These are phyloP conservation scores for Drosophila sordidapex DNA, from an alignment of 2,888 invertebrate genomes.

Conservation along the genomic window DNA sequence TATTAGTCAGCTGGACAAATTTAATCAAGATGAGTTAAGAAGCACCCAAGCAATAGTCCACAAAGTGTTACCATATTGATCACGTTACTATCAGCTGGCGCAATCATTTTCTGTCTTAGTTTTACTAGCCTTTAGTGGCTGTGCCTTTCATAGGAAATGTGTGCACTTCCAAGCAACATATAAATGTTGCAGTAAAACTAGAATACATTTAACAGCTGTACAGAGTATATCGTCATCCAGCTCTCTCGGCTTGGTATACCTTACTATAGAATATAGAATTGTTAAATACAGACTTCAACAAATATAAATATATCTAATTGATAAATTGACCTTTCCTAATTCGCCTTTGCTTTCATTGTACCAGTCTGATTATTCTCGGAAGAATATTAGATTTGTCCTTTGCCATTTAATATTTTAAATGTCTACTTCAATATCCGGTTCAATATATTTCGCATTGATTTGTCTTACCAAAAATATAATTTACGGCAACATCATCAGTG, in stretches of 20 bases:
- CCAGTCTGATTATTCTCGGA: background rate
- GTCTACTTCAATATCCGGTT: conserved; percentile 22
- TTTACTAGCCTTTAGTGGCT: too few species aligned
- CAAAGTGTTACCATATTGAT: too few species aligned
- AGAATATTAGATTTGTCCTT: background rate
- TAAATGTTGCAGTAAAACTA: background rate
- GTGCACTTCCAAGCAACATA: too few species aligned
- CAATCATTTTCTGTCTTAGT: too few species aligned
- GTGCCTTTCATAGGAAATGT: too few species aligned
- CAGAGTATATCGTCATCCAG: background rate
- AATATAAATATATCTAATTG: background rate
- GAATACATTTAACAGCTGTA: background rate
- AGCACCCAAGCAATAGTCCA: too few species aligned
- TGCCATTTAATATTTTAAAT: conserved; percentile 14
- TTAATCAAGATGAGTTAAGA: too few species aligned
- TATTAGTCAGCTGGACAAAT: too few species aligned
- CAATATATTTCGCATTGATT: conserved; percentile 64
- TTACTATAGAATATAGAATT: background rate
- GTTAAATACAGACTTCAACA: background rate
- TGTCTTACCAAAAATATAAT: conserved; percentile 65
- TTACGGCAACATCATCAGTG: conserved; percentile 30
- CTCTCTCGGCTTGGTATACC: background rate
- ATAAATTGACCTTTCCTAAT: background rate
- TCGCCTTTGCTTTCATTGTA: background rate
- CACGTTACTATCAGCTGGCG: too few species aligned